Evolutionary conservation across 2,888 invertebrate species (phyloP).

Genomic region (Protophormia terraenovae): DNA sequence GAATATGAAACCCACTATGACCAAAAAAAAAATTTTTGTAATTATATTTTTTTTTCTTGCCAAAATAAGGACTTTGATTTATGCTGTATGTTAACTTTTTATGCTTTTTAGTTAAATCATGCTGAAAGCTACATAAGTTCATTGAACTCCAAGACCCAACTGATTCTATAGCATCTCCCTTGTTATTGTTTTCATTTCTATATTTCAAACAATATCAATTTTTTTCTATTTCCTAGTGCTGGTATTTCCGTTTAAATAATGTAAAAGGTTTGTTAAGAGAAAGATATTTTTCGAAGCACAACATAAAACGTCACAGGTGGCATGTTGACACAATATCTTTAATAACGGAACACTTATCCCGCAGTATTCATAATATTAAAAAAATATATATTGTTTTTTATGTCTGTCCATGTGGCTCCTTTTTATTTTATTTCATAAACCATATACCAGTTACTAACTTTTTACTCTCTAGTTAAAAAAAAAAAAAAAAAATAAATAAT

Average conservation of each 20-base stretch:
- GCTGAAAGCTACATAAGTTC: neutral
- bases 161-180: neutral
- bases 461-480: no score
- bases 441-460: no score
- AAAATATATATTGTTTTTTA: neutral
- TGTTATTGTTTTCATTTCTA: neutral
- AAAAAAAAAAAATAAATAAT: no score
- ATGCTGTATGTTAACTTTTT: neutral
- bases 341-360: neutral
- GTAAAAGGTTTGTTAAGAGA: neutral
- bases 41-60: constrained; percentile 3
- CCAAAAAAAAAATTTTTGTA: constrained; percentile 17
- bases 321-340: neutral
- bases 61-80: constrained; percentile 25
- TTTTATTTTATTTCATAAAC: no score
- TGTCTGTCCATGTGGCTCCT: no score
- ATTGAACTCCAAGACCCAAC: neutral
- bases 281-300: neutral
- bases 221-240: neutral
- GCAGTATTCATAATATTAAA: neutral
- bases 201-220: neutral
- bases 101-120: constrained; percentile 1
- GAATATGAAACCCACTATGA: neutral
- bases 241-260: neutral
- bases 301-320: neutral